A percentile compares a stretch with the other conserved stretches of the same genome.
phyloP scores from a whole-genome alignment of 2,888 invertebrate species.

The Cephus pygmeus region DNA sequence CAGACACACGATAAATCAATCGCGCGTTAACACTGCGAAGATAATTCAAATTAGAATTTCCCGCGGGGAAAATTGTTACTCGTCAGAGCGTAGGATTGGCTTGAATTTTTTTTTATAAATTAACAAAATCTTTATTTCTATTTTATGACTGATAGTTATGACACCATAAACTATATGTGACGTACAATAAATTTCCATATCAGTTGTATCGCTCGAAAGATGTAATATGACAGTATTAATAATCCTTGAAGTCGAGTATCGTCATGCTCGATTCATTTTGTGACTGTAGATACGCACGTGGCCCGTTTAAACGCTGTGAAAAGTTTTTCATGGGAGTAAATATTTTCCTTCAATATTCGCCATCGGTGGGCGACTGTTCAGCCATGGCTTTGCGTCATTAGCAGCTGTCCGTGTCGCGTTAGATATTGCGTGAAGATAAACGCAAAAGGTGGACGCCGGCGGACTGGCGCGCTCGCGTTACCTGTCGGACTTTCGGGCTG shows the following conservation, averaged over 20 bases:
- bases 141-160: background rate
- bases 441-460: conserved; percentile 33
- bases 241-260: no score
- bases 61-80: background rate
- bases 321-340: background rate
- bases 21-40: background rate
- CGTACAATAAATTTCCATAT: background rate
- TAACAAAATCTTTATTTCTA: background rate
- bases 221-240: background rate
- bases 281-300: background rate
- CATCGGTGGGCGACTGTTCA: background rate
- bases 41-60: background rate
- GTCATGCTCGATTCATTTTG: background rate
- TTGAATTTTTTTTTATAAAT: background rate
- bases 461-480: conserved; percentile 37
- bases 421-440: conserved; percentile 56
- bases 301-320: background rate
- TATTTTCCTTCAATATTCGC: background rate
- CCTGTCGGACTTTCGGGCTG: conserved; percentile 41
- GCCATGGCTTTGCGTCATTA: conserved; percentile 17
- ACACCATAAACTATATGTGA: background rate
- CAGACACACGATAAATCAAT: background rate
- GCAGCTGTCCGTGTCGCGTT: conserved; percentile 30
- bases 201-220: background rate
- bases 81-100: background rate